Conservation (phyloP, 2,888 invertebrate genomes). For the Acrocyrtus sp. region DNA sequence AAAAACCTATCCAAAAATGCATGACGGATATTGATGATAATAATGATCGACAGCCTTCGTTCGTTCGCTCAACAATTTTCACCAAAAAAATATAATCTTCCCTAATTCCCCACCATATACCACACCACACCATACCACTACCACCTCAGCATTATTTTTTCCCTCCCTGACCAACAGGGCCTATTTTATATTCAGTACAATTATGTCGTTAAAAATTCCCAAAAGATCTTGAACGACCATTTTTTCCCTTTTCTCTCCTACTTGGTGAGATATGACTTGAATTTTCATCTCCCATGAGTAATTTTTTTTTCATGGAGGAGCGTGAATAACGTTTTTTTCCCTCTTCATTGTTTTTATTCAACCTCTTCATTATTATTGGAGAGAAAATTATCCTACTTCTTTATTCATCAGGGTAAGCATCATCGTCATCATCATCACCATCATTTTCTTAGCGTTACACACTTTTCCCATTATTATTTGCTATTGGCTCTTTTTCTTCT, state of each 20-base stretch:
- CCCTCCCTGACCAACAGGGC: constrained; percentile 36
- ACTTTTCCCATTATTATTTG: background rate
- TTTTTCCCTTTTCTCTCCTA: background rate
- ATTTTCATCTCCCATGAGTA: background rate
- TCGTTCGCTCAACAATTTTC: constrained; percentile 35
- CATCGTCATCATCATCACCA: constrained; percentile 15
- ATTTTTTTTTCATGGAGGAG: too few relatives aligned
- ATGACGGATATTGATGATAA: constrained; percentile 50
- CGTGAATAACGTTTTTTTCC: too few relatives aligned
- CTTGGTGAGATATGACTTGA: background rate
- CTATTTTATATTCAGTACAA: constrained; percentile 59
- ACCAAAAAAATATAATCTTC: constrained; percentile 18
- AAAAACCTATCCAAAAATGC: background rate
- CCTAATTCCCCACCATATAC: constrained; percentile 18
- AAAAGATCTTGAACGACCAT: constrained; percentile 15
- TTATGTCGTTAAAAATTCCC: constrained; percentile 63
- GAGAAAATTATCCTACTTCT: too few relatives aligned
- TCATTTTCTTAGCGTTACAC: constrained; percentile 26
- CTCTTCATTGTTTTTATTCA: too few relatives aligned
- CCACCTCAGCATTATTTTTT: too few relatives aligned
- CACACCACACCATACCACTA: constrained; percentile 3
- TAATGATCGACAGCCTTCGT: constrained; percentile 50
- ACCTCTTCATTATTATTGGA: too few relatives aligned
- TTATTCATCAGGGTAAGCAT: too few relatives aligned
- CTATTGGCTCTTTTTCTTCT: constrained; percentile 28